These are phyloP conservation scores for Tetropium fuscum DNA, from an alignment of 2,888 invertebrate genomes.

Conservation along the genomic window DNA sequence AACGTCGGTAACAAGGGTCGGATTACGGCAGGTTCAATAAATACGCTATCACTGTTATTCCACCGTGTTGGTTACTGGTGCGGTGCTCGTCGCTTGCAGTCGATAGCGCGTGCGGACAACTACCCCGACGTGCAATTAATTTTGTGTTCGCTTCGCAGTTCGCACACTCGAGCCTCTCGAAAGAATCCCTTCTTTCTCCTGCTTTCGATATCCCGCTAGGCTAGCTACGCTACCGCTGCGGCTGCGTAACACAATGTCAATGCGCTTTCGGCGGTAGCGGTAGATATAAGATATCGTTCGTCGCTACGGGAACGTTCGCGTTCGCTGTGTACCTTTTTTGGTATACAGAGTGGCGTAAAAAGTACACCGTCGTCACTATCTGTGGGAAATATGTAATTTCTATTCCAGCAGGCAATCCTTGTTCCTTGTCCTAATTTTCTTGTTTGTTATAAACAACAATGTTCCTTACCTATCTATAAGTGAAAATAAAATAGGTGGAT, in stretches of 20 bases:
- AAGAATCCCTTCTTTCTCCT: not conserved
- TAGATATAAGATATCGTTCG: not conserved
- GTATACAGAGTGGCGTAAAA: no score
- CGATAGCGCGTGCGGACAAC: constrained; percentile 3
- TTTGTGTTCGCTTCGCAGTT: not conserved
- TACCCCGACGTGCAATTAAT: not conserved
- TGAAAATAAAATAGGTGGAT: no score
- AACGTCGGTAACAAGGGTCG: not conserved
- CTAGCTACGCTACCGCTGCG: not conserved
- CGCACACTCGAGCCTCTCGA: constrained; percentile 5
- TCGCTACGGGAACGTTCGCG: not conserved
- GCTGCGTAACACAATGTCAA: constrained; percentile 10
- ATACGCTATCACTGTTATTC: constrained; percentile 6
- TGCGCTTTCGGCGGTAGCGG: not conserved
- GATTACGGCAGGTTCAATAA: not conserved
- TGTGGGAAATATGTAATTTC: no score
- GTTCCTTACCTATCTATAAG: no score
- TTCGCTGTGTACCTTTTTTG: no score
- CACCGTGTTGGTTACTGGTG: no score
- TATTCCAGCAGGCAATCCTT: no score
- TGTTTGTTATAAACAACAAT: no score
- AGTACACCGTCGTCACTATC: no score
- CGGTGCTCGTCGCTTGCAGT: no score
- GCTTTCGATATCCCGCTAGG: not conserved
- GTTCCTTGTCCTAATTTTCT: no score